A percentile compares a stretch with the other conserved stretches of the same genome.
Evolutionary conservation across 2,113 vertebrate genomes (phyloP).

Genomic region (Solea senegalensis): DNA sequence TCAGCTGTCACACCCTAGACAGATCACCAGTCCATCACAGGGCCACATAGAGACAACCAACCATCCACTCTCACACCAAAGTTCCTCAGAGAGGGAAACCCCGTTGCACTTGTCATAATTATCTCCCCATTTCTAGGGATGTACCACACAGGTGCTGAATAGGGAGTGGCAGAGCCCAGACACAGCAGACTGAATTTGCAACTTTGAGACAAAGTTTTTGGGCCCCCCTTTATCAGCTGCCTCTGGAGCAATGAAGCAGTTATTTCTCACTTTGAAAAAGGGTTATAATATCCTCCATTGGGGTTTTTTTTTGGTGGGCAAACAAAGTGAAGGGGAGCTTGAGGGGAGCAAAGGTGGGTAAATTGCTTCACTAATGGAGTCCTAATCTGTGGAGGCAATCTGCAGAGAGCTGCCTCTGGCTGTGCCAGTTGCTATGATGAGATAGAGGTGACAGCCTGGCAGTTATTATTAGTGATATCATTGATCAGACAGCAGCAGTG

Average conservation of each 20-base stretch:
- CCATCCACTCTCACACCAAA: too few species aligned
- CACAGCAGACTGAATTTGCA: slow-evolving; percentile 14
- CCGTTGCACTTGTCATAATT: too few species aligned
- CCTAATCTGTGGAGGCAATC: slow-evolving; percentile 82
- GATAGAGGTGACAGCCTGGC: slow-evolving; percentile 78
- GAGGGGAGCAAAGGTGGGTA: slow-evolving; percentile 75
- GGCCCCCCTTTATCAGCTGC: neutral
- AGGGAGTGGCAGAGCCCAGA: slow-evolving; percentile 40
- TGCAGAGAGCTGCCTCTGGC: slow-evolving; percentile 77
- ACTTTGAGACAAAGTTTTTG: slow-evolving; percentile 8
- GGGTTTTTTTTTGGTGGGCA: slow-evolving; percentile 67
- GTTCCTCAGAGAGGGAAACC: too few species aligned
- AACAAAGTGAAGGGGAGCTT: slow-evolving; percentile 75
- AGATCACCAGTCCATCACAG: too few species aligned
- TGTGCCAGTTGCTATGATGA: slow-evolving; percentile 69
- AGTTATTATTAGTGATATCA: slow-evolving; percentile 85
- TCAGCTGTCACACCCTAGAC: too few species aligned
- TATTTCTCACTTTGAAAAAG: slow-evolving; percentile 68
- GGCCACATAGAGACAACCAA: too few species aligned
- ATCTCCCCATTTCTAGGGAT: too few species aligned
- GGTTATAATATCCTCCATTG: slow-evolving; percentile 67
- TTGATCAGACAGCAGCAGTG: slow-evolving; percentile 78
- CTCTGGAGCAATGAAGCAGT: slow-evolving; percentile 49
- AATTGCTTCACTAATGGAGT: slow-evolving; percentile 82
- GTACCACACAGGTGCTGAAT: slow-evolving; percentile 30